These are phyloP conservation scores for Lysiphlebus fabarum DNA, from an alignment of 1,140 invertebrate species.

Conservation along the genomic window DNA sequence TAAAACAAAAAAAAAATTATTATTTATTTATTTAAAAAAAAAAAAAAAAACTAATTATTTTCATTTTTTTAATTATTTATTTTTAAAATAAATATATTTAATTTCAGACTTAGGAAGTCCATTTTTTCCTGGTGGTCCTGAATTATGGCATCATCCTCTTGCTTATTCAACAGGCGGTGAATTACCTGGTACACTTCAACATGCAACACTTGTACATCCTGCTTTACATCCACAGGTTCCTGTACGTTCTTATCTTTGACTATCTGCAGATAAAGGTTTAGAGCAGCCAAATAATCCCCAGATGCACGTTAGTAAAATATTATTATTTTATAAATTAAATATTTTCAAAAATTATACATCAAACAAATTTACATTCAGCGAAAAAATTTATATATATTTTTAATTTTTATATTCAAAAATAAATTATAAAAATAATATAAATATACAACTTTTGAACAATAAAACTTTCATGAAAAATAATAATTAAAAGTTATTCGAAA, in stretches of 20 bases:
- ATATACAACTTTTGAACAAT: too few relatives aligned
- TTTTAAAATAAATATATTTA: too few relatives aligned
- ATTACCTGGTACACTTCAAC: slow-evolving; percentile 78
- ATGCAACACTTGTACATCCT: slow-evolving; percentile 87
- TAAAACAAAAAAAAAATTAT: neutral
- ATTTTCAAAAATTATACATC: too few relatives aligned
- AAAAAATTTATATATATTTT: slow-evolving; percentile 13
- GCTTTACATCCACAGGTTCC: slow-evolving; percentile 95
- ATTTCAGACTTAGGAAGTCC: slow-evolving; percentile 84
- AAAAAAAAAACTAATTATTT: too few relatives aligned
- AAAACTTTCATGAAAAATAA: too few relatives aligned
- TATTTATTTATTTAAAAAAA: neutral
- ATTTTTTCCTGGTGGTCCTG: slow-evolving; percentile 88
- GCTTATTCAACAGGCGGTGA: slow-evolving; percentile 79
- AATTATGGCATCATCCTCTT: slow-evolving; percentile 91
- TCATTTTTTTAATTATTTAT: neutral
- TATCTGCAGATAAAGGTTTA: slow-evolving; percentile 83
- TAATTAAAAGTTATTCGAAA: too few relatives aligned
- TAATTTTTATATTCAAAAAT: too few relatives aligned
- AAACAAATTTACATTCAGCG: too few relatives aligned
- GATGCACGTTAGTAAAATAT: slow-evolving; percentile 56
- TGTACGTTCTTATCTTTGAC: slow-evolving; percentile 93
- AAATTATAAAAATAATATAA: too few relatives aligned
- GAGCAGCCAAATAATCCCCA: slow-evolving; percentile 60
- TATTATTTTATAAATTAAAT: slow-evolving; percentile 39